Evolutionary conservation across 2,888 invertebrate species (phyloP), one percentile per base, ranked within the genome.

Genomic region (Drosophila austrosaltans): DNA sequence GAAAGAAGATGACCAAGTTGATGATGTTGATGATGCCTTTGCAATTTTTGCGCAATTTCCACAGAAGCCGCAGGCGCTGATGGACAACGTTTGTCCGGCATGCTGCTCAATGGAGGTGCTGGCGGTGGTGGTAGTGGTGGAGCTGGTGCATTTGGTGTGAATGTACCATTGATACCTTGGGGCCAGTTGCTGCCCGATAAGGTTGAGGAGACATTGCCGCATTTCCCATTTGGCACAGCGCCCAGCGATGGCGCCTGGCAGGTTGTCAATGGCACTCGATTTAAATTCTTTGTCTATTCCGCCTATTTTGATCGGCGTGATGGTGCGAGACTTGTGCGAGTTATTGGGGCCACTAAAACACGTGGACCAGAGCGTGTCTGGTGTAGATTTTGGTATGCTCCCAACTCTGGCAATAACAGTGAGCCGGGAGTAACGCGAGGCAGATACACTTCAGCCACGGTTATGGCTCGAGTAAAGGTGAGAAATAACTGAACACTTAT

Each of bases 271-370:
- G 92, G 92, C 54, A 93, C 92, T 77, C 90, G 97, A 91, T 96
- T 95, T 92, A 97, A 96, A 92, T 98, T 98, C 93, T 97, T 95
- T 93, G 97, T 98, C 62, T 98, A 97, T 91, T 97, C 98, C 8
- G 98, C 98, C 60, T 98, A 96, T 91, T 96, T 96, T 90, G 98
- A 98, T 93, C 94, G 95, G 60, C 94, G 97, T 78, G 93, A 94
- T 81, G 94, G 94, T 57, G 87, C 90, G 4, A 94, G 95, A 66
- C 93, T 94, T 75, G 94, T 98, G 59, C 94, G 98, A 54, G 94
- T 98, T 68, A 96, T 98, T 78, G 97, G 97, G 10, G 97, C 97
- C 8, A 97, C 98, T 1, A 96, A 96, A 93, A 98, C 98, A 1
- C 94, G 97, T 60, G 95, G 96, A 2, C 95, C 96, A 0, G 97